Evolutionary conservation across 1,140 invertebrate species (phyloP).

Genomic region (Chrysoperla carnea): DNA sequence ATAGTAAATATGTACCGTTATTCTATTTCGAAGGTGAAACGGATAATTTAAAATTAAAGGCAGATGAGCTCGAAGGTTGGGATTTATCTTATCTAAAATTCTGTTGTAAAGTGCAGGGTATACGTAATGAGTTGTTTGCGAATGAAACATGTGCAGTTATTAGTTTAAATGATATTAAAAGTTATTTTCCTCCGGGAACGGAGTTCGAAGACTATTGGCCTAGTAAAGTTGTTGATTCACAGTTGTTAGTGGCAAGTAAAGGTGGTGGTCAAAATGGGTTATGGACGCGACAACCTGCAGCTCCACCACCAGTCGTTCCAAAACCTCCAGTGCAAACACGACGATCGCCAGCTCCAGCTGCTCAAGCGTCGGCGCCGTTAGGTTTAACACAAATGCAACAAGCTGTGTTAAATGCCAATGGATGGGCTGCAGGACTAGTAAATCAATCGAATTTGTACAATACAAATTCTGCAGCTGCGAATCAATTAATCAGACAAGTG

Average conservation of each 20-base stretch:
- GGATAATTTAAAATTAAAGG: conserved; percentile 70
- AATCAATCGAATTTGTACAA: conserved; percentile 26
- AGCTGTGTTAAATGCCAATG: conserved; percentile 22
- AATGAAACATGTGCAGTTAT: conserved; percentile 78
- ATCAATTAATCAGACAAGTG: conserved; percentile 15
- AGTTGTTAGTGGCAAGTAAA: conserved; percentile 42
- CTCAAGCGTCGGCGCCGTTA: conserved; percentile 26
- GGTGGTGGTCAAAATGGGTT: conserved; percentile 32
- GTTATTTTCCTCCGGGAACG: conserved; percentile 75
- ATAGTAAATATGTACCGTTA: conserved; percentile 76
- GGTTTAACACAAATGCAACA: conserved; percentile 21
- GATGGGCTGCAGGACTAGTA: conserved; percentile 28
- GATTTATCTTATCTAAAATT: conserved; percentile 84
- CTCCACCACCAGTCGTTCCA: conserved; percentile 20
- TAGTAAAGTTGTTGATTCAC: conserved; percentile 61
- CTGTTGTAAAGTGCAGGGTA: conserved; percentile 86
- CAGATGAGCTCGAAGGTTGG: conserved; percentile 73
- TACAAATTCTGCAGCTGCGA: conserved; percentile 13
- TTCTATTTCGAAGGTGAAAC: conserved; percentile 89
- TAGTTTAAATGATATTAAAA: conserved; percentile 74
- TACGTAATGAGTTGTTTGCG: conserved; percentile 75
- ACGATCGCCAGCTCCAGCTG: conserved; percentile 25
- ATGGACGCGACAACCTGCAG: conserved; percentile 38
- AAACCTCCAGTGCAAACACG: conserved; percentile 12
- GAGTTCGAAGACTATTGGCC: conserved; percentile 85